Percentiles rank a stretch among this genome's conserved stretches.
phyloP scores from a whole-genome alignment of 2,113 vertebrate species.

The Sardina pilchardus region DNA sequence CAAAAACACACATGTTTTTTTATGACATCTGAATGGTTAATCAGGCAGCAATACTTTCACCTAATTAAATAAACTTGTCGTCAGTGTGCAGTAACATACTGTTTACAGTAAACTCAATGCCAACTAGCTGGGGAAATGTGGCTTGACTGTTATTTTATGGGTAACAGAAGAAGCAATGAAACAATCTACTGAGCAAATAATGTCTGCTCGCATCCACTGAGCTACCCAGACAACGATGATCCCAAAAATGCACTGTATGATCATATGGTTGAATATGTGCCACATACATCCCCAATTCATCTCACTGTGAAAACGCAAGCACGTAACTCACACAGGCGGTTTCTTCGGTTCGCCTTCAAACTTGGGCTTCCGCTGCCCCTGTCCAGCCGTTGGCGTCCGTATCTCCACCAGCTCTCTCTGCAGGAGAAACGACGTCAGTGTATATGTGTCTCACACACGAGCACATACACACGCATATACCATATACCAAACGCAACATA shows the following conservation, averaged over 20 bases:
- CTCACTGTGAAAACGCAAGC: background rate
- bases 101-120: no score
- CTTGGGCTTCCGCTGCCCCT: constrained; percentile 72
- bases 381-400: constrained; percentile 50
- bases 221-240: no score
- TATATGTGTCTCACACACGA: background rate
- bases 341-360: constrained; percentile 81
- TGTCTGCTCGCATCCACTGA: no score
- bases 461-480: background rate
- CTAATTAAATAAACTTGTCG: no score
- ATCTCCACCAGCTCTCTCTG: constrained; percentile 77
- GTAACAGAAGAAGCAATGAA: no score
- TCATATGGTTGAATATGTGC: background rate
- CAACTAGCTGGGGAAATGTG: no score
- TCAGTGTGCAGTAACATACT: no score
- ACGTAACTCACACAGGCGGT: constrained; percentile 69
- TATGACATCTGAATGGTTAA: no score
- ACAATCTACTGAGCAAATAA: constrained; percentile 43
- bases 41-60: no score
- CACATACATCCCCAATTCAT: background rate
- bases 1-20: no score
- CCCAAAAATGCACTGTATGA: no score
- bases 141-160: no score
- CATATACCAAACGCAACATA: background rate
- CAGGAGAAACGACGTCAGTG: constrained; percentile 37